These are phyloP conservation scores for Chaetogeoica ovagalla DNA, from an alignment of 2,888 invertebrate species.

Conservation along the genomic window DNA sequence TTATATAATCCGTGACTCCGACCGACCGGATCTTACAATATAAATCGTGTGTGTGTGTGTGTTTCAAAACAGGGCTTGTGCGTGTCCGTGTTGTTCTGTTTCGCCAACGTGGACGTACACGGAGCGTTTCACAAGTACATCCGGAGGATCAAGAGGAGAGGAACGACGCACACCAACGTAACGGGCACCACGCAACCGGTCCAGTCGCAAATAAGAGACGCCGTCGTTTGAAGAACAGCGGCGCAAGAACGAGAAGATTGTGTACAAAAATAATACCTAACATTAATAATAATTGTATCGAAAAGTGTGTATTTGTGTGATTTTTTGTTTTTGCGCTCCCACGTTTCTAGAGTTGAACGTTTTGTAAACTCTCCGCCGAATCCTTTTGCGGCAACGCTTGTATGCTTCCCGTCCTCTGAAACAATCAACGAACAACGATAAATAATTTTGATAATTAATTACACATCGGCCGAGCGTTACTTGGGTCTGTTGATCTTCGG, in stretches of 20 bases:
- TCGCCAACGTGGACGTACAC: slow-evolving; percentile 89
- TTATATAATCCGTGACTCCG: too few species aligned
- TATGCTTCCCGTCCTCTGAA: slow-evolving; percentile 39
- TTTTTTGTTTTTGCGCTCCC: not conserved
- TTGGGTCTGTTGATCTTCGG: slow-evolving; percentile 41
- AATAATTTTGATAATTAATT: too few species aligned
- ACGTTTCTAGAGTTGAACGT: slow-evolving; percentile 30
- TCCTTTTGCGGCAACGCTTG: slow-evolving; percentile 35
- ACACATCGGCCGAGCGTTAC: not conserved
- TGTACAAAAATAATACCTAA: not conserved
- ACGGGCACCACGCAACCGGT: slow-evolving; percentile 54
- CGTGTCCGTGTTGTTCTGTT: slow-evolving; percentile 88
- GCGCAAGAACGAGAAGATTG: not conserved
- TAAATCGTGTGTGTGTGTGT: not conserved
- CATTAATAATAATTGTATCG: not conserved
- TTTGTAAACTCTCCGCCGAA: slow-evolving; percentile 15
- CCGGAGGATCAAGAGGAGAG: slow-evolving; percentile 52
- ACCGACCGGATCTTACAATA: not conserved
- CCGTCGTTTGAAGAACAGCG: slow-evolving; percentile 40
- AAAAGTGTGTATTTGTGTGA: not conserved
- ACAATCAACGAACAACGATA: not conserved
- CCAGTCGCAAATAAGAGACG: slow-evolving; percentile 53
- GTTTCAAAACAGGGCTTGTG: slow-evolving; percentile 76
- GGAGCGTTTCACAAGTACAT: slow-evolving; percentile 56
- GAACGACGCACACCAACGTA: slow-evolving; percentile 53